Conservation (phyloP, 1,140 invertebrate species). For the Halesus radiatus region DNA sequence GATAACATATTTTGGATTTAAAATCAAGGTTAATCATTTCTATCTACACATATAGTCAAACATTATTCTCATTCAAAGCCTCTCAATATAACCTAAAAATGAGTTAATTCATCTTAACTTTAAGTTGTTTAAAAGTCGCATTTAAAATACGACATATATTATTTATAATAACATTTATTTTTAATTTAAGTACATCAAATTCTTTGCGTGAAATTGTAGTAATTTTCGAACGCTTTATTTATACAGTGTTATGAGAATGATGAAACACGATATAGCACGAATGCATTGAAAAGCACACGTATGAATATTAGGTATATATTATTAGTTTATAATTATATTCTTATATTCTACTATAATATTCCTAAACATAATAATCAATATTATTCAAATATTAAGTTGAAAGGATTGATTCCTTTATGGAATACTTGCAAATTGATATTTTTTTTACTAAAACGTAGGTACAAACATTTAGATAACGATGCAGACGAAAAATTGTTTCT, state of each 20-base stretch:
- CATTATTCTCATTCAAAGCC: background rate
- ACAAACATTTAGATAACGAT: background rate
- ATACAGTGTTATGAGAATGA: too few relatives aligned
- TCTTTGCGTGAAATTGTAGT: too few relatives aligned
- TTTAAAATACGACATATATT: background rate
- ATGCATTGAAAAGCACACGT: too few relatives aligned
- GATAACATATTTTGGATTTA: background rate
- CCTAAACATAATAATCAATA: background rate
- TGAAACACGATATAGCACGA: too few relatives aligned
- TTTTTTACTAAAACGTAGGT: too few relatives aligned
- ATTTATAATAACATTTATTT: slow-evolving; percentile 17
- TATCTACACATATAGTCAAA: slow-evolving; percentile 21
- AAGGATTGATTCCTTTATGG: background rate
- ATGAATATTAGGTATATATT: too few relatives aligned
- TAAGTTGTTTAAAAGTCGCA: background rate
- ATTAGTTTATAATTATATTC: too few relatives aligned
- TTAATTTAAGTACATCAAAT: too few relatives aligned
- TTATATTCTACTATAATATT: too few relatives aligned
- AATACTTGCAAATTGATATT: slow-evolving; percentile 4
- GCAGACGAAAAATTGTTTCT: slow-evolving; percentile 23
- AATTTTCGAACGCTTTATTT: too few relatives aligned
- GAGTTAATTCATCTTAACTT: background rate
- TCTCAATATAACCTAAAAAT: too few relatives aligned
- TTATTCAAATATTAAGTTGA: background rate
- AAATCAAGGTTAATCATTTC: slow-evolving; percentile 28